These are phyloP conservation scores for Xiphophorus hellerii DNA, from an alignment of 2,113 vertebrate species.

Conservation along the genomic window DNA sequence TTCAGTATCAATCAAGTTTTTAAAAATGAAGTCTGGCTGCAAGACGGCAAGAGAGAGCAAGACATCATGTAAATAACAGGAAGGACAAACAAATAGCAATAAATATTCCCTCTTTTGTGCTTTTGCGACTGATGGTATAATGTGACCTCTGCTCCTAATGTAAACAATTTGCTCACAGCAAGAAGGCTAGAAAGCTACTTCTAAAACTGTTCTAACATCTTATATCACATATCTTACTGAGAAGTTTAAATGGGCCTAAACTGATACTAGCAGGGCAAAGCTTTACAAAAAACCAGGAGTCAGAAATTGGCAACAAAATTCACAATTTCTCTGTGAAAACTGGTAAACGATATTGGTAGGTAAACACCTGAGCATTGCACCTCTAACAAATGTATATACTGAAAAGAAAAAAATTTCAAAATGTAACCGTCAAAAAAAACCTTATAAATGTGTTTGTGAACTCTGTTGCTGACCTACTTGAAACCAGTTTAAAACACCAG, in stretches of 20 bases:
- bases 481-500: neutral
- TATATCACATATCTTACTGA: neutral
- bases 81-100: neutral
- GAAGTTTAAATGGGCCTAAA: too few species aligned
- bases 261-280: too few species aligned
- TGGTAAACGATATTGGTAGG: too few species aligned
- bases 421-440: neutral
- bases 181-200: neutral
- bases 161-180: neutral
- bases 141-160: too few species aligned
- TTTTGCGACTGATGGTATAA: too few species aligned
- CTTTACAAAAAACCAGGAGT: neutral
- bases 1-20: neutral
- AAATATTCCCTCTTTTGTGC: too few species aligned
- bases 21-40: too few species aligned
- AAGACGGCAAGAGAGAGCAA: neutral
- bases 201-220: neutral
- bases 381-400: too few species aligned
- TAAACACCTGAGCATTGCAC: too few species aligned
- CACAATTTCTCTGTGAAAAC: too few species aligned
- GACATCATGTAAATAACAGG: neutral
- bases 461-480: neutral
- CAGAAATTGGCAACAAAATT: too few species aligned
- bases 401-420: too few species aligned
- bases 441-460: neutral